Conservation (phyloP, 2,113 vertebrate genomes). For the Diphyllodes magnificus region DNA sequence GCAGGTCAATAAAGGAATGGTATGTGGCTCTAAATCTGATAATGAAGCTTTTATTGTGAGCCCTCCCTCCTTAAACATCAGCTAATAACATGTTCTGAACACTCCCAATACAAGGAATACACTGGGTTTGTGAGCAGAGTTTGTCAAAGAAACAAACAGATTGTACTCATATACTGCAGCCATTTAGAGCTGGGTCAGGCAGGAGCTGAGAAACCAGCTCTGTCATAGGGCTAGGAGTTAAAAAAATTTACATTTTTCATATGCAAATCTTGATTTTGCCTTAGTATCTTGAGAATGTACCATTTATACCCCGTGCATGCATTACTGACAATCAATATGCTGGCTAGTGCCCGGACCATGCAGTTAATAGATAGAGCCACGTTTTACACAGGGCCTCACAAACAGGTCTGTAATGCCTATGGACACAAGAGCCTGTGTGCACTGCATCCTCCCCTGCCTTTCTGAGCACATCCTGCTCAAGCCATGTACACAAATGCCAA, state of each 20-base stretch:
- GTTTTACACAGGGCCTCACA: background rate
- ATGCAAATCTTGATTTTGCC: background rate
- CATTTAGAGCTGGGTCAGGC: background rate
- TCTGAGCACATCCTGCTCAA: background rate
- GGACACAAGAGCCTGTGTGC: background rate
- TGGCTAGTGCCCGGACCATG: background rate
- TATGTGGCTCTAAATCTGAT: slow-evolving; percentile 79
- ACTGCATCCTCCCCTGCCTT: background rate
- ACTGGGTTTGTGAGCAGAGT: background rate
- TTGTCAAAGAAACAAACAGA: background rate
- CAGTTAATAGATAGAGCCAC: background rate
- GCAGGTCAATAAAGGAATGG: slow-evolving; percentile 79
- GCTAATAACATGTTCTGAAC: slow-evolving; percentile 76
- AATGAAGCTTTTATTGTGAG: slow-evolving; percentile 77
- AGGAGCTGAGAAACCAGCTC: background rate
- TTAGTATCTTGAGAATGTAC: background rate
- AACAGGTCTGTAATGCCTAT: background rate
- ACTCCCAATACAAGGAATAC: background rate
- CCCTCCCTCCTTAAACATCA: slow-evolving; percentile 67
- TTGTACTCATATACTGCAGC: background rate
- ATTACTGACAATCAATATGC: background rate
- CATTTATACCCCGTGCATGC: background rate
- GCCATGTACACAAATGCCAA: background rate
- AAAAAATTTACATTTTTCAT: background rate
- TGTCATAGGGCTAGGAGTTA: background rate